Conservation (phyloP, 2,888 invertebrate species). For the Nemotelus pantherinus region DNA sequence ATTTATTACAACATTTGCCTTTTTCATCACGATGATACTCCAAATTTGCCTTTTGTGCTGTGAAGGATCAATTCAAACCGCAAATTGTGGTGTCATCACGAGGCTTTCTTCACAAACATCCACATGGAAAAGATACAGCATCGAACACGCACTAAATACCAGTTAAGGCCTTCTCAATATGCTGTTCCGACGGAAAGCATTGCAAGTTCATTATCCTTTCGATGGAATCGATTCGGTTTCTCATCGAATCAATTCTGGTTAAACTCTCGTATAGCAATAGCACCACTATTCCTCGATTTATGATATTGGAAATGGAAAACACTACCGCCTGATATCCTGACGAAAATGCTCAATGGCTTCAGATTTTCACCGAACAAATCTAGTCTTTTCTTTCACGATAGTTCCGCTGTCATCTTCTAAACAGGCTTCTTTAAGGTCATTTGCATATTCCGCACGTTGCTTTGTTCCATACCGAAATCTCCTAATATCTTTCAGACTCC, state of each 20-base stretch:
- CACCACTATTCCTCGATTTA: neutral
- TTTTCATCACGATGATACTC: too few species aligned
- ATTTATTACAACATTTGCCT: too few species aligned
- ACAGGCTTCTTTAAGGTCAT: conserved; percentile 11
- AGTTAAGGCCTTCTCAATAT: neutral
- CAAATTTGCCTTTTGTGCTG: too few species aligned
- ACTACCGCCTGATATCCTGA: too few species aligned
- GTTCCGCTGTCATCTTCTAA: conserved; percentile 5
- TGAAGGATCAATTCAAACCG: too few species aligned
- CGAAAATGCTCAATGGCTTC: too few species aligned
- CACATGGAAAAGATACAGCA: too few species aligned
- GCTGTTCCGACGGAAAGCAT: neutral
- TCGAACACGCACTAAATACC: too few species aligned
- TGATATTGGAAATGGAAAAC: neutral
- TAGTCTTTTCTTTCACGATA: neutral
- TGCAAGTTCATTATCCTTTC: conserved; percentile 29
- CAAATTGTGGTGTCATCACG: too few species aligned
- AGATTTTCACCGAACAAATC: conserved; percentile 17
- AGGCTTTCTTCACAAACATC: too few species aligned
- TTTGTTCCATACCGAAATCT: conserved; percentile 21
- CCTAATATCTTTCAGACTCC: conserved; percentile 20
- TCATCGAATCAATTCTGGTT: neutral
- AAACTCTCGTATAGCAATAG: neutral
- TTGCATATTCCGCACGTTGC: conserved; percentile 3
- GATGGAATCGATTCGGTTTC: neutral